phyloP scores from a whole-genome alignment of 2,888 invertebrate species.

The Anodontia alba region DNA sequence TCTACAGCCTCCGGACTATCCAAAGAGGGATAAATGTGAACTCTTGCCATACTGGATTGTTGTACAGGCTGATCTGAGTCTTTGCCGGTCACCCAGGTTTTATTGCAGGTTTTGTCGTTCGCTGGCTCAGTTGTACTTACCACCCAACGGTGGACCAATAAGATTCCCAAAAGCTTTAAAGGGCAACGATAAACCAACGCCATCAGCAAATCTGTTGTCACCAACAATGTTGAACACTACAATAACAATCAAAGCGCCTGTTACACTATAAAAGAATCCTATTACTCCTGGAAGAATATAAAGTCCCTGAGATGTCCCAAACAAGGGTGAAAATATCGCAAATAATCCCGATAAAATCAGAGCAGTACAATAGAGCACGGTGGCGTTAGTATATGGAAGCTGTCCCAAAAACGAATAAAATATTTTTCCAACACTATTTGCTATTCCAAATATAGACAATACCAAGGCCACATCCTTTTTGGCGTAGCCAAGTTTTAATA shows the following conservation, averaged over 20 bases:
- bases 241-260: constrained; percentile 39
- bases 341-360: constrained; percentile 33
- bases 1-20: no score
- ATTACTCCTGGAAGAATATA: constrained; percentile 31
- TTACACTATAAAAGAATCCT: constrained; percentile 49
- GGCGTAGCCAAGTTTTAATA: constrained; percentile 24
- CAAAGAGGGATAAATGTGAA: no score
- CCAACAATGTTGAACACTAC: constrained; percentile 46
- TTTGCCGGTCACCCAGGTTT: no score
- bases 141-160: constrained; percentile 48
- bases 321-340: constrained; percentile 36
- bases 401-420: constrained; percentile 48
- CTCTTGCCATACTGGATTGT: no score
- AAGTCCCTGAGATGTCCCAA: constrained; percentile 28
- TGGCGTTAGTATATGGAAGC: constrained; percentile 38
- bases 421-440: constrained; percentile 45
- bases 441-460: constrained; percentile 33
- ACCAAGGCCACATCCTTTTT: constrained; percentile 32
- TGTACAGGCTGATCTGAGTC: no score
- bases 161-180: constrained; percentile 53
- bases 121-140: no score
- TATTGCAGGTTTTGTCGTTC: no score
- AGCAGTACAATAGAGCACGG: constrained; percentile 28
- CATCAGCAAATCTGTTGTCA: constrained; percentile 48
- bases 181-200: constrained; percentile 42